Percentiles rank a stretch among this genome's conserved stretches.
phyloP scores from a whole-genome alignment of 2,113 vertebrate genomes.

The Gambusia holbrooki region DNA sequence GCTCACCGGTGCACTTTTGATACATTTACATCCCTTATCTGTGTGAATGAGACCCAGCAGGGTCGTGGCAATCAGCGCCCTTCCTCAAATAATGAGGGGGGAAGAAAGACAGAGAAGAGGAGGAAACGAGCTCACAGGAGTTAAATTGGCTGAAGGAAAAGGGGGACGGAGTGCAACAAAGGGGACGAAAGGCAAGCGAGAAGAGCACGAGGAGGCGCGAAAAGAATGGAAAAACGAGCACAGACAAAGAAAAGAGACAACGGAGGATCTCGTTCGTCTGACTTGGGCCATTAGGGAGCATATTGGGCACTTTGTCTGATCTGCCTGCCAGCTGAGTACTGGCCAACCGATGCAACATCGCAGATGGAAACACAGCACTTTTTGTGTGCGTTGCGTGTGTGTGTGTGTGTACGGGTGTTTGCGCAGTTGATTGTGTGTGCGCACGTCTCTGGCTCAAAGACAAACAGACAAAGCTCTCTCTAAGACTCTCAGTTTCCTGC shows the following conservation, averaged over 20 bases:
- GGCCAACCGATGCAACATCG: constrained; percentile 71
- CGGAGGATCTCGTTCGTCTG: constrained; percentile 68
- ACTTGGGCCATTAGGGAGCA: constrained; percentile 78
- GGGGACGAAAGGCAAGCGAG: constrained; percentile 20
- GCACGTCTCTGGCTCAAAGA: constrained; percentile 10
- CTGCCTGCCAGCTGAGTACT: constrained; percentile 75
- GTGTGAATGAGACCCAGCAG: constrained; percentile 42
- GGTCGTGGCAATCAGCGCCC: constrained; percentile 13
- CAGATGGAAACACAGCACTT: constrained; percentile 73
- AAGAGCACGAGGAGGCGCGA: constrained; percentile 23
- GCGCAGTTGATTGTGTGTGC: constrained; percentile 1
- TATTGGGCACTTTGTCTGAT: constrained; percentile 81
- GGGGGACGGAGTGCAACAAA: constrained; percentile 18
- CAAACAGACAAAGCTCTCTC: constrained; percentile 51
- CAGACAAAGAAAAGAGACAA: constrained; percentile 32
- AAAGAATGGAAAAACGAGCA: constrained; percentile 35
- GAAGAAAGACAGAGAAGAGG: constrained; percentile 9
- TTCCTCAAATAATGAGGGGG: constrained; percentile 30
- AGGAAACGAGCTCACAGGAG: constrained; percentile 40
- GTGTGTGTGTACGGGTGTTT: constrained; percentile 4
- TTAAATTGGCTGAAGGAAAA: constrained; percentile 38
- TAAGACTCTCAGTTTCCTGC: constrained; percentile 59
- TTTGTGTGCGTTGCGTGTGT: constrained; percentile 27
- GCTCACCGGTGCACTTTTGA: constrained; percentile 17
- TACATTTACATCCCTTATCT: constrained; percentile 42